Base-by-base conservation (phyloP, 2,797 vertebrate species). In the Mus minutoides region DNA sequence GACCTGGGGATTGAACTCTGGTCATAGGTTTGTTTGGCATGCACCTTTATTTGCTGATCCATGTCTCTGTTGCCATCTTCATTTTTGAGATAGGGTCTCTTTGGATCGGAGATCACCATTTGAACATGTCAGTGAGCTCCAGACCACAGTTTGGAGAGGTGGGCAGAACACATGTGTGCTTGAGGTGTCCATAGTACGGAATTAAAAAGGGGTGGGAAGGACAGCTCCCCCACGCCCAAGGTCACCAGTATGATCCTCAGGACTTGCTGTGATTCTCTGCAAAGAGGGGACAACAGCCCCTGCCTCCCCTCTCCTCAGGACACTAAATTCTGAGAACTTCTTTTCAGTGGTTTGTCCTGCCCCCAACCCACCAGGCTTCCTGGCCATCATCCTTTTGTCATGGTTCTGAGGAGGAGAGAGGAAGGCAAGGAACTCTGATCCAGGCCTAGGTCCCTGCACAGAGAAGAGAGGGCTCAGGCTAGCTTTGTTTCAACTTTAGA, bases 291-390 rank as follows among this genome's bases (percentile, higher is more conserved):
- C 4, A 14, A 71, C 31, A 92, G 56, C 91, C 83, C 75, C 37
- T 17, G 54, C 75, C 46, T 52, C 90, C 62, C 77, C 56, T 54
- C 75, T 67, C 52, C 77, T 54, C 34, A 64, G 17, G 79, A 37
- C 82, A 3, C 93, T 92, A 88, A 96, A 90, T 98, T 97, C 96
- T 88, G 92, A 97, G 96, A 97, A 97, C 90, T 71, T 76, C 49
- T 85, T 73, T 79, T 76, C 49, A 37, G 88, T 54, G 88, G 86
- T 94, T 88, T 78, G 62, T 52, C 78, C 54, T 88, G 71, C 84
- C 40, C 29, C 64, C n/a, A 54, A 8, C n/a, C 31, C 13, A 3
- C 11, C n/a, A 78, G 62, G 75, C 52, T 91, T 77, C 56, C 91
- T 46, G 43, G 62, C 88, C 87, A 58, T 96, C 34, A 64, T 37